A percentile compares a stretch with the other conserved stretches of the same genome.
phyloP scores from a whole-genome alignment of 2,113 vertebrate species.

The Brachyhypopomus gauderio region DNA sequence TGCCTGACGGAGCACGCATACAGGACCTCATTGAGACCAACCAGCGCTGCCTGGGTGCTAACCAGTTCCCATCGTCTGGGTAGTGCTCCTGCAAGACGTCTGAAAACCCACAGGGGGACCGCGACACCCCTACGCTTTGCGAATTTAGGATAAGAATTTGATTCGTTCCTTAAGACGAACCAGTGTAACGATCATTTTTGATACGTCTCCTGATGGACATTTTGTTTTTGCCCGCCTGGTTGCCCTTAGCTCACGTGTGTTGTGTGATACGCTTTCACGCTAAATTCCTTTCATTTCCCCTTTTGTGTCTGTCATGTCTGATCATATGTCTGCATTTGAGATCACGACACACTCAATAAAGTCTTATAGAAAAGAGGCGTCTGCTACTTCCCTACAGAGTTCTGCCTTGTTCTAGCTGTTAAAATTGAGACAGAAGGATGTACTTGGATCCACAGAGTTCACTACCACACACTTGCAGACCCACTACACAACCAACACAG shows the following conservation, averaged over 20 bases:
- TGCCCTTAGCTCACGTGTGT: slow-evolving; percentile 25
- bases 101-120: slow-evolving; percentile 55
- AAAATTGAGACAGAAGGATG: too few relatives aligned
- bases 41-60: slow-evolving; percentile 56
- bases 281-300: slow-evolving; percentile 37
- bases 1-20: slow-evolving; percentile 15
- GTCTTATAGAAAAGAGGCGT: slow-evolving; percentile 45
- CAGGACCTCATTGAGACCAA: slow-evolving; percentile 47
- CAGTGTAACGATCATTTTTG: slow-evolving; percentile 67
- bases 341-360: slow-evolving; percentile 56
- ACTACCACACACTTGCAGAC: background rate
- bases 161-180: slow-evolving; percentile 75
- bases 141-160: slow-evolving; percentile 70
- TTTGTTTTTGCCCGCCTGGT: slow-evolving; percentile 68
- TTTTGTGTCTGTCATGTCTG: slow-evolving; percentile 29
- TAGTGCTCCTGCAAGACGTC: slow-evolving; percentile 55
- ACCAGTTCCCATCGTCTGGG: slow-evolving; percentile 55
- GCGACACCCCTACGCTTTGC: slow-evolving; percentile 72
- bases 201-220: slow-evolving; percentile 66
- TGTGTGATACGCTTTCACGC: slow-evolving; percentile 38
- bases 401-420: background rate
- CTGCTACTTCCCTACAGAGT: background rate
- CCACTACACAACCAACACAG: background rate
- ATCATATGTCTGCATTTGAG: slow-evolving; percentile 44
- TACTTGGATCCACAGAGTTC: background rate